phyloP scores from a whole-genome alignment of 2,888 invertebrate species.

The Antheraea assamensis region DNA sequence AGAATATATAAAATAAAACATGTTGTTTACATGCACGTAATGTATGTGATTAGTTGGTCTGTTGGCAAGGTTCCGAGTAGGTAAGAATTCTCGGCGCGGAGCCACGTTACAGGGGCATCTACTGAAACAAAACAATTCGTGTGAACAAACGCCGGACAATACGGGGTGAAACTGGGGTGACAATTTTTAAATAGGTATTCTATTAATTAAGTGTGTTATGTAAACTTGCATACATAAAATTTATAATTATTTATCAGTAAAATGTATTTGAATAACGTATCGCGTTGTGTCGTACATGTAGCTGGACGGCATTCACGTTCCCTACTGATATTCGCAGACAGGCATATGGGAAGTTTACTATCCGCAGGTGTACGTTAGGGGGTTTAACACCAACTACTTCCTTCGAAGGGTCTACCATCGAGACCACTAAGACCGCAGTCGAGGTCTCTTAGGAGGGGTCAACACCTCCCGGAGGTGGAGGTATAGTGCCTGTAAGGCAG shows the following conservation, averaged over 20 bases:
- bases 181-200: constrained; percentile 34
- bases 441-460: no score
- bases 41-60: constrained; percentile 60
- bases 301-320: no score
- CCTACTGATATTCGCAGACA: no score
- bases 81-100: constrained; percentile 56
- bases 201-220: constrained; percentile 29
- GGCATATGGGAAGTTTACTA: no score
- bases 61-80: constrained; percentile 70
- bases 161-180: constrained; percentile 51
- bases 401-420: no score
- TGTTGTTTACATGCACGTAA: constrained; percentile 40
- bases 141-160: constrained; percentile 70
- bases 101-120: constrained; percentile 57
- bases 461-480: no score
- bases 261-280: no score
- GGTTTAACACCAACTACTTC: no score
- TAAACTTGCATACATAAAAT: not conserved
- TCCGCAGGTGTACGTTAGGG: no score
- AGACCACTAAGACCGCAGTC: no score
- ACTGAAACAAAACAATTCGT: constrained; percentile 75
- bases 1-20: constrained; percentile 37
- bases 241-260: not conserved
- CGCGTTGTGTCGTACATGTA: no score
- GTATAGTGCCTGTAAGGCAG: no score